Evolutionary conservation across 2,797 vertebrate genomes (phyloP).

Genomic region (Hydrophis major): DNA sequence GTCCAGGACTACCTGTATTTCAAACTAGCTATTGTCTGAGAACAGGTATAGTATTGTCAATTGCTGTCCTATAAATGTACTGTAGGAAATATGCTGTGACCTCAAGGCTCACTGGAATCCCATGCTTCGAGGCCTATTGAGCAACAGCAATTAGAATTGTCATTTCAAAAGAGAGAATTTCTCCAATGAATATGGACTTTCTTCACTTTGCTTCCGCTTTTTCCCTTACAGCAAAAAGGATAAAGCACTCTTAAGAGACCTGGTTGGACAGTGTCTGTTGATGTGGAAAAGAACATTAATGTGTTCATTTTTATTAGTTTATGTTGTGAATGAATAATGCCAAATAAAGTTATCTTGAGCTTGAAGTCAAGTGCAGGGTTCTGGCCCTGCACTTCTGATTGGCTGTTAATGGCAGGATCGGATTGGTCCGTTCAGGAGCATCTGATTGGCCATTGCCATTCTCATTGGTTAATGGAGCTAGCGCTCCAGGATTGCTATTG

Average conservation of each 20-base stretch:
- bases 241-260: not conserved
- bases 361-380: too few relatives aligned
- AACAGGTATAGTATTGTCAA: not conserved
- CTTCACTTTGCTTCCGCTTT: not conserved
- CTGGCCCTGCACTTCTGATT: too few relatives aligned
- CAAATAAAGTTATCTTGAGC: too few relatives aligned
- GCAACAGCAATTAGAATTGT: fast-evolving
- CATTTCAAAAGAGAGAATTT: not conserved
- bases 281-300: not conserved
- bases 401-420: too few relatives aligned
- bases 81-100: not conserved
- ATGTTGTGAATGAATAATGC: not conserved
- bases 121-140: not conserved
- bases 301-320: not conserved
- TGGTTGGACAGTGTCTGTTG: not conserved
- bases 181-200: not conserved
- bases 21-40: not conserved
- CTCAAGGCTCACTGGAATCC: not conserved
- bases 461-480: too few relatives aligned
- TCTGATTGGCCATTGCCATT: too few relatives aligned
- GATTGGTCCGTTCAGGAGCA: too few relatives aligned
- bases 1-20: not conserved
- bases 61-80: not conserved
- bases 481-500: too few relatives aligned
- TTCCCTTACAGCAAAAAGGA: not conserved